Evolutionary conservation across 2,797 vertebrate species (phyloP), one percentile per base, ranked within the genome.

Genomic region (Cetoscarus ocellatus): DNA sequence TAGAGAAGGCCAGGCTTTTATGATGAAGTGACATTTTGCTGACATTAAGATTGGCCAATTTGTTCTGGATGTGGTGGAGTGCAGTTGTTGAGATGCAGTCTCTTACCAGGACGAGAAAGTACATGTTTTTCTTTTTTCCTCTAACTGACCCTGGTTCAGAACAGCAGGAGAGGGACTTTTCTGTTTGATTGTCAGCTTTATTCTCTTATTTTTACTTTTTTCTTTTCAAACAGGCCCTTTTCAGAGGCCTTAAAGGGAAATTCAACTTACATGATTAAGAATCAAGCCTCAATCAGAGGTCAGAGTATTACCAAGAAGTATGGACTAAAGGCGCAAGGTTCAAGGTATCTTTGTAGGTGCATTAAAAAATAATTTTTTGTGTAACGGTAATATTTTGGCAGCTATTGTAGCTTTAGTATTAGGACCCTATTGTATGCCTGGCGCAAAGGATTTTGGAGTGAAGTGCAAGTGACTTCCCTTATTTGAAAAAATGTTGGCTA

Each of bases 31-130:
- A 95, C 94, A 95, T 95, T 95, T 94, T 89, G 86, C 92, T 95
- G 93, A 94, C 95, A 94, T 94, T 94, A 94, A 95, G 93, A 94
- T 94, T 95, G 94, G 93, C 91, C 94, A 94, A 94, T 94, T 95
- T 95, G 88, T 93, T 92, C 91, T 85, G 90, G 88, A 92, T 91
- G 91, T 90, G 88, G 86, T 87, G 82, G 88, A 93, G 92, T 90
- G 90, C 89, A 88, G 85, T 92, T 88, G 85, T 89, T 88, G 85
- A 80, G 84, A 92, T 55, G 78, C 82, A 89, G 88, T 90, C 86
- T 92, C 84, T 86, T 88, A 83, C 83, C 68, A 67, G 81, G 81
- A 90, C 67, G 58, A 89, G 74, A 91, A 93, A 90, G 88, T 80
- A 90, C 77, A 80, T 77, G 81, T 84, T 82, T 85, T 47, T 47